A percentile compares a stretch with the other conserved stretches of the same genome.
Evolutionary conservation across 2,113 vertebrate species (phyloP).

Genomic region (Chloebia gouldiae): DNA sequence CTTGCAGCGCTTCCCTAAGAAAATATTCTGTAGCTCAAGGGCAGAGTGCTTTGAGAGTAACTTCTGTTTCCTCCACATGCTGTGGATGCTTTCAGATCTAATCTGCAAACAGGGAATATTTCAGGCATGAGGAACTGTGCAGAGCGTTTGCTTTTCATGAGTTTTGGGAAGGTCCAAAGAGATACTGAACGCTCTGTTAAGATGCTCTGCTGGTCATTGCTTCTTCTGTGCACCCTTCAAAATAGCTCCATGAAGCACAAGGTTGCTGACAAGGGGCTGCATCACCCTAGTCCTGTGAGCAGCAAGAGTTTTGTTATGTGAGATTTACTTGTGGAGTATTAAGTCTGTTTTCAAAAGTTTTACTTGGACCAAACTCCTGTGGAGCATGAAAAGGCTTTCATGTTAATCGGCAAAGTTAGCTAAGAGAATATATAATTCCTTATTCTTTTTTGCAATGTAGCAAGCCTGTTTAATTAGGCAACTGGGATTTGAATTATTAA

Average conservation of each 20-base stretch:
- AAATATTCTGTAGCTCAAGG: conserved; percentile 9
- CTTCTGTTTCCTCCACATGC: neutral
- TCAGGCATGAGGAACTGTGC: neutral
- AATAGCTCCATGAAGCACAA: neutral
- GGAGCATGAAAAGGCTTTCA: neutral
- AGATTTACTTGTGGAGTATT: neutral
- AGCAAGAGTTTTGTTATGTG: neutral
- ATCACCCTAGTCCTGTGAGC: neutral
- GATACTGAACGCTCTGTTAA: neutral
- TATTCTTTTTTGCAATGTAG: neutral
- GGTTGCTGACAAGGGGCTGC: neutral
- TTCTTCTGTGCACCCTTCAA: neutral
- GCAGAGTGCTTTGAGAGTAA: neutral
- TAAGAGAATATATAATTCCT: neutral
- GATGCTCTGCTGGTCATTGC: neutral
- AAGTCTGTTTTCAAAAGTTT: neutral
- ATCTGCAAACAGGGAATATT: neutral
- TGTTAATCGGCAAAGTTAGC: neutral
- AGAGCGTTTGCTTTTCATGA: neutral
- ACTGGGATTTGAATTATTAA: conserved; percentile 63
- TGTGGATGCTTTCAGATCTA: neutral
- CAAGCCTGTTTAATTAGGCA: conserved; percentile 55
- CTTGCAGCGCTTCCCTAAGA: neutral
- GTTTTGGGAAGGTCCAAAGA: neutral
- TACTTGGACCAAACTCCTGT: neutral